phyloP scores from a whole-genome alignment of 2,113 vertebrate species.

The Bufo bufo region DNA sequence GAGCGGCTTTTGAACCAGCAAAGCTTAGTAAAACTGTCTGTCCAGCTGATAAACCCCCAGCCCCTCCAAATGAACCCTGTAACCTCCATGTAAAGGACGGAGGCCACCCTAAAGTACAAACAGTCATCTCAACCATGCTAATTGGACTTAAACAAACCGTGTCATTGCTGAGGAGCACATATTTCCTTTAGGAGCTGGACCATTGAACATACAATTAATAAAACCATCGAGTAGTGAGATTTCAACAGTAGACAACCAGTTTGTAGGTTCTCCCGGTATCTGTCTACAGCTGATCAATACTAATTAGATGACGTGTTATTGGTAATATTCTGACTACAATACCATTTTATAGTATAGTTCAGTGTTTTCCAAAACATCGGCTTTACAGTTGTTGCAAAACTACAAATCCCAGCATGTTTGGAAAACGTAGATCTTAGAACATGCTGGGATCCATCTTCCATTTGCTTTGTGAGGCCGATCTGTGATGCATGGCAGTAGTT shows the following conservation, averaged over 20 bases:
- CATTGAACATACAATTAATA: not conserved
- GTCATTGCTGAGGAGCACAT: not conserved
- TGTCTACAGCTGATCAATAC: not conserved
- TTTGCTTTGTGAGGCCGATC: not conserved
- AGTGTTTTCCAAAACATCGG: not conserved
- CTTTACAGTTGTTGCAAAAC: not conserved
- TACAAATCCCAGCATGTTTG: not conserved
- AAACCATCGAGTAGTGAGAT: not conserved
- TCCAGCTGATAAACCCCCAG: constrained; percentile 1
- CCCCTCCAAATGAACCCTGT: constrained; percentile 21
- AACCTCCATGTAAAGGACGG: constrained; percentile 15
- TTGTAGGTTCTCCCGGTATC: not conserved
- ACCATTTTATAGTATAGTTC: not conserved
- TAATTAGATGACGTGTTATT: not conserved
- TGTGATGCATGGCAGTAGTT: not conserved
- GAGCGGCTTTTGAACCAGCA: not conserved
- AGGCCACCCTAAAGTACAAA: constrained; percentile 28
- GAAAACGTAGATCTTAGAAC: not conserved
- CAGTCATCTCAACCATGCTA: constrained; percentile 10
- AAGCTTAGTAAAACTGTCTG: not conserved
- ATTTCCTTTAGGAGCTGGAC: constrained; percentile 10
- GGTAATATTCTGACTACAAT: not conserved
- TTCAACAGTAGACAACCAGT: not conserved
- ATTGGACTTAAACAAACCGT: constrained; percentile 39
- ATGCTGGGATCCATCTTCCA: not conserved